Conservation (phyloP, 2,113 vertebrate species). For the Aegotheles bennettii region DNA sequence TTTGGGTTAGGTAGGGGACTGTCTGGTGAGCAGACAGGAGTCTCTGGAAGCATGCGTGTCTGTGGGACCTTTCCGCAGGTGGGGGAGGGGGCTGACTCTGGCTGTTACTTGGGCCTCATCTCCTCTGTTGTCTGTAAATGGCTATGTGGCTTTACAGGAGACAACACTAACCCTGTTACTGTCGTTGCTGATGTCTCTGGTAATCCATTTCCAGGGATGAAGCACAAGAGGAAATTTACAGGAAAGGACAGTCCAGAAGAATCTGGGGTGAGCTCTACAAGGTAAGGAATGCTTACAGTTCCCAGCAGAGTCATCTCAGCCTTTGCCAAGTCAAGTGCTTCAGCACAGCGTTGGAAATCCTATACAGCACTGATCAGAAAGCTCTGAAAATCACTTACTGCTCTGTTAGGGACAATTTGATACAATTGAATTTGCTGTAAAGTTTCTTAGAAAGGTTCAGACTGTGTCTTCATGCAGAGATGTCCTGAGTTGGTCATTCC, state of each 20-base stretch:
- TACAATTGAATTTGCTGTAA: not conserved
- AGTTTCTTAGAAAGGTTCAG: not conserved
- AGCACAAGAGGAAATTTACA: conserved; percentile 92
- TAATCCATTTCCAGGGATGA: conserved; percentile 76
- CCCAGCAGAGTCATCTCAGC: not conserved
- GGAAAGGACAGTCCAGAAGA: conserved; percentile 95
- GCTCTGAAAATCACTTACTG: not conserved
- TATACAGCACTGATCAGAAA: not conserved
- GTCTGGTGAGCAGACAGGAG: not conserved
- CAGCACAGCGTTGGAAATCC: not conserved
- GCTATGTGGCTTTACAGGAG: not conserved
- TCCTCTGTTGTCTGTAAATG: not conserved
- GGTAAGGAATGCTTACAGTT: conserved; percentile 55
- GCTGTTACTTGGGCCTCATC: not conserved
- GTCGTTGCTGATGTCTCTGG: conserved; percentile 25
- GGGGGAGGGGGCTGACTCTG: not conserved
- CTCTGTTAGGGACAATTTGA: not conserved
- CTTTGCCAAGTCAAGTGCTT: not conserved
- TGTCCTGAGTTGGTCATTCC: not conserved
- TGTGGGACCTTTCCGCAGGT: not conserved
- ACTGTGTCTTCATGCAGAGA: not conserved
- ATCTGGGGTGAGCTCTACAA: conserved; percentile 99
- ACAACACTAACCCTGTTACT: not conserved
- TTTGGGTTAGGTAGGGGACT: not conserved
- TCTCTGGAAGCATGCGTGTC: not conserved